Conservation (phyloP, 35 echinoderm and acorn worm species). For the Lytechinus variegatus region DNA sequence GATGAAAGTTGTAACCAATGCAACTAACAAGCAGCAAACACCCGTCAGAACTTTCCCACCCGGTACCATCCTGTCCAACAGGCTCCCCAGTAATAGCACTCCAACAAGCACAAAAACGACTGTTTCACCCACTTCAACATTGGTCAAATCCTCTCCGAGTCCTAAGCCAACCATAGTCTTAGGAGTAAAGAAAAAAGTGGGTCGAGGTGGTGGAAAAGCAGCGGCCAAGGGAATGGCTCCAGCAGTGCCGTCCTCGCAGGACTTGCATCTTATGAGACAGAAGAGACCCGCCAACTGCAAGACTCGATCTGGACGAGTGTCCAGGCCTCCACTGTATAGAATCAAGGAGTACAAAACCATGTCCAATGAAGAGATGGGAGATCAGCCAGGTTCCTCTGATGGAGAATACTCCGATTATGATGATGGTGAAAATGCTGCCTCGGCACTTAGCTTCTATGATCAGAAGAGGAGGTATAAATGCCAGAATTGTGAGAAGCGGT, state of each 20-base stretch:
- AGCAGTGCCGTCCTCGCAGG: conserved; percentile 39
- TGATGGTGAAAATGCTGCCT: conserved; percentile 33
- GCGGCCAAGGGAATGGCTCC: conserved; percentile 46
- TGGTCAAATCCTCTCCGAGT: conserved; percentile 27
- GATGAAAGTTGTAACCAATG: conserved; percentile 1
- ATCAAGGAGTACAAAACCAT: conserved; percentile 79
- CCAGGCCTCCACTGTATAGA: conserved; percentile 81
- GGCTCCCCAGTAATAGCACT: conserved; percentile 23
- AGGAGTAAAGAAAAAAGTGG: background rate
- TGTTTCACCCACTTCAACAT: conserved; percentile 2
- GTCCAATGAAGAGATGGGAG: conserved; percentile 42
- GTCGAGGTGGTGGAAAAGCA: conserved; percentile 7
- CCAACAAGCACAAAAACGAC: conserved; percentile 5
- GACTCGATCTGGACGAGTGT: conserved; percentile 90
- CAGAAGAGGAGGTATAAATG: conserved; percentile 66
- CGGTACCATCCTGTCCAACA: background rate
- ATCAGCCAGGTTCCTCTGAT: conserved; percentile 49
- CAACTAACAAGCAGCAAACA: background rate
- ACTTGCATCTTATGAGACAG: conserved; percentile 47
- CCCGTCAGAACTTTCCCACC: background rate
- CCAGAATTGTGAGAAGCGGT: conserved; percentile 70
- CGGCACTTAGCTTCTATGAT: conserved; percentile 21
- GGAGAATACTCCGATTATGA: conserved; percentile 65
- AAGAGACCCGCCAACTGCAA: conserved; percentile 70
- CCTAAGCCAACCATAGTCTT: conserved; percentile 25